phyloP scores from a whole-genome alignment of 2,888 invertebrate species.

The Diadegma fenestrale region DNA sequence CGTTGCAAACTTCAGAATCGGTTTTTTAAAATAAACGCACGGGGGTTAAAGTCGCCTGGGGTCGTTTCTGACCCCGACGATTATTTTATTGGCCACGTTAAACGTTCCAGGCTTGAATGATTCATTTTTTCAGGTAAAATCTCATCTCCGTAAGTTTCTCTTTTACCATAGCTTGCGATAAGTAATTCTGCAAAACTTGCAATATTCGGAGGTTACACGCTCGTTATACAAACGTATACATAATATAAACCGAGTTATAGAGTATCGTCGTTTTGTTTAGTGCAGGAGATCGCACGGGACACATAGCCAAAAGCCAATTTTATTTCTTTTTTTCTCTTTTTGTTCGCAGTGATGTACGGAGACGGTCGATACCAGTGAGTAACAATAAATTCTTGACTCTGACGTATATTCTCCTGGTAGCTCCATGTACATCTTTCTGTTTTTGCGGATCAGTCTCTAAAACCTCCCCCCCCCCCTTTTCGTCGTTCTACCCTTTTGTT shows the following conservation, averaged over 20 bases:
- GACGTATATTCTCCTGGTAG: not conserved
- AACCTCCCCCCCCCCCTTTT: constrained; percentile 4
- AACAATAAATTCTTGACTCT: constrained; percentile 19
- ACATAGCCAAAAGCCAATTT: not conserved
- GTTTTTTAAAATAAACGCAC: too few relatives aligned
- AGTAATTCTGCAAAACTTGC: too few relatives aligned
- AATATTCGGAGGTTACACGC: constrained; percentile 26
- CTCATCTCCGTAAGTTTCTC: not conserved
- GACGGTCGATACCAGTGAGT: not conserved
- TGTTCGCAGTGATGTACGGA: constrained; percentile 8
- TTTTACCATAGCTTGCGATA: constrained; percentile 13
- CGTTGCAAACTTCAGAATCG: too few relatives aligned
- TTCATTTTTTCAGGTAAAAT: not conserved
- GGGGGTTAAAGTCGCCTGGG: too few relatives aligned
- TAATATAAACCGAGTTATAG: not conserved
- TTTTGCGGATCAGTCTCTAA: constrained; percentile 53
- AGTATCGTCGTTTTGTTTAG: not conserved
- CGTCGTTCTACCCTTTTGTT: not conserved
- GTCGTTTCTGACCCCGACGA: too few relatives aligned
- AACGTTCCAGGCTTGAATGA: not conserved
- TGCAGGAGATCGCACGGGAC: constrained; percentile 4
- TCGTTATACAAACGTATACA: not conserved
- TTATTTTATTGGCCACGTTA: not conserved
- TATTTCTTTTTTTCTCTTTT: constrained; percentile 14
- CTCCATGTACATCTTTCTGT: constrained; percentile 24